phyloP scores from a whole-genome alignment of 2,797 vertebrate species.

The Alauda arvensis region DNA sequence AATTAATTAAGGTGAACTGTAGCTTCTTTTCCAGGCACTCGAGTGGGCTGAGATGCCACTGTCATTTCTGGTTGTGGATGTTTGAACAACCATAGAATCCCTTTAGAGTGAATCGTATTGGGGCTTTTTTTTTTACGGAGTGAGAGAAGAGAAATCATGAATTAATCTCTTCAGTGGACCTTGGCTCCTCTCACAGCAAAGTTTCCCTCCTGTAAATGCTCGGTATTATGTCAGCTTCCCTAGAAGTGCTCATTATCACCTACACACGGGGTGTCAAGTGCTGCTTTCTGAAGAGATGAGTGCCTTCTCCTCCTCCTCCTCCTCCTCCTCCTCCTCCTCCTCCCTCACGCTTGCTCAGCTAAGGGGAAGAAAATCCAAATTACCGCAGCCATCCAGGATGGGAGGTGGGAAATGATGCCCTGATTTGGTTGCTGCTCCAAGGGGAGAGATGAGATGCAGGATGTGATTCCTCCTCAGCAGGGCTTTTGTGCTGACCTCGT shows the following conservation, averaged over 20 bases:
- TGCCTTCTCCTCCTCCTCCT: conserved; percentile 29
- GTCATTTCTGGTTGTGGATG: neutral
- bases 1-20: neutral
- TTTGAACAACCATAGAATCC: neutral
- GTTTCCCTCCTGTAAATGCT: conserved; percentile 3
- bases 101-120: neutral
- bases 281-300: conserved; percentile 52
- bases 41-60: neutral
- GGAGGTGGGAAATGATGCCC: neutral
- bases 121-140: neutral
- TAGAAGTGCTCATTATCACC: conserved; percentile 50
- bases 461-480: neutral
- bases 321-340: neutral
- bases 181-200: neutral
- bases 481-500: neutral
- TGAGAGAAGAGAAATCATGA: conserved; percentile 9
- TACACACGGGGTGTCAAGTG: conserved; percentile 46
- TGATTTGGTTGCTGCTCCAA: neutral
- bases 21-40: neutral
- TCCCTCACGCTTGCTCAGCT: conserved; percentile 5
- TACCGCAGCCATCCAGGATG: neutral
- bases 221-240: conserved; percentile 43
- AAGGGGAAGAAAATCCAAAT: conserved; percentile 37
- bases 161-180: conserved; percentile 40
- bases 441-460: neutral